These are phyloP conservation scores for Hydrochoerus hydrochaeris DNA, from an alignment of 2,113 vertebrate genomes.

Conservation along the genomic window DNA sequence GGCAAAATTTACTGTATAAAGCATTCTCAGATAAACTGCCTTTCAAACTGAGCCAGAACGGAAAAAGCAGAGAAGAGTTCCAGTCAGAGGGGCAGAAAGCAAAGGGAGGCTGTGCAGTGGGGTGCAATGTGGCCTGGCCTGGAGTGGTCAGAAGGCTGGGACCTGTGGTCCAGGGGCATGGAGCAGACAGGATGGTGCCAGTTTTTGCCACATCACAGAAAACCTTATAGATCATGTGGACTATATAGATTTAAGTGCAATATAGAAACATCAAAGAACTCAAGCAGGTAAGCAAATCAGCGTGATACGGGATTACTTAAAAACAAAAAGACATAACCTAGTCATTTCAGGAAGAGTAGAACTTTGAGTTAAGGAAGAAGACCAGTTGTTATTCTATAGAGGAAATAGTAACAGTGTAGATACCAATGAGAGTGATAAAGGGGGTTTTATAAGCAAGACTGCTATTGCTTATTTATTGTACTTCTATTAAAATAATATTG, in stretches of 20 bases:
- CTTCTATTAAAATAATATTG: not conserved
- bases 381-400: not conserved
- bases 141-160: not conserved
- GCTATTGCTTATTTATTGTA: not conserved
- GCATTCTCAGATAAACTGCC: slow-evolving; percentile 16
- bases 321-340: not conserved
- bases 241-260: not conserved
- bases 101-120: not conserved
- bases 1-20: not conserved
- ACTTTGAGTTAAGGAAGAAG: not conserved
- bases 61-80: not conserved
- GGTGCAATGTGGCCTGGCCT: not conserved
- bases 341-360: not conserved
- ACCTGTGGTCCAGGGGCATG: not conserved
- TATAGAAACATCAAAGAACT: not conserved
- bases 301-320: not conserved
- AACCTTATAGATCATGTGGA: not conserved
- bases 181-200: not conserved
- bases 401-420: not conserved
- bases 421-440: not conserved
- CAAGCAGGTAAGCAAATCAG: not conserved
- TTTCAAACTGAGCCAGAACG: slow-evolving; percentile 21
- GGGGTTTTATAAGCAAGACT: not conserved
- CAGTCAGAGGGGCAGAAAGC: not conserved
- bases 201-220: not conserved